These are phyloP conservation scores for Drosophila neonasuta DNA, from an alignment of 2,888 invertebrate species.

Conservation along the genomic window DNA sequence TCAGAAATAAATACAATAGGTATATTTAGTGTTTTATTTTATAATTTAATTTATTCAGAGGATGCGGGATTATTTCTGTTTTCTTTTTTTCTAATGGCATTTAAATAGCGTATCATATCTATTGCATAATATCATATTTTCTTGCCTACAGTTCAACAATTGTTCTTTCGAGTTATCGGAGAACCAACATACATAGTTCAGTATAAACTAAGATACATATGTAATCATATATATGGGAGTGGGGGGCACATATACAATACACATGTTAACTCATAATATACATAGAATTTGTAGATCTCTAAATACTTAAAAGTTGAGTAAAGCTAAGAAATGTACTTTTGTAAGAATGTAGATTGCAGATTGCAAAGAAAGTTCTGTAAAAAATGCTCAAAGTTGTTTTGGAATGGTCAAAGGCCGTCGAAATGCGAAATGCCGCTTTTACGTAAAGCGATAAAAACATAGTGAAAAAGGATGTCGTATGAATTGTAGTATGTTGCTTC, in stretches of 20 bases:
- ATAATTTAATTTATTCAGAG: constrained; percentile 74
- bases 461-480: not conserved
- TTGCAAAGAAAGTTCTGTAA: constrained; percentile 3
- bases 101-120: constrained; percentile 34
- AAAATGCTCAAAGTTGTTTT: constrained; percentile 30
- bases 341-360: constrained; percentile 17
- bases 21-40: constrained; percentile 36
- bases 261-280: constrained; percentile 21
- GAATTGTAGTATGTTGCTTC: constrained; percentile 44
- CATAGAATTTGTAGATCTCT: constrained; percentile 29
- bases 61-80: constrained; percentile 42
- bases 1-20: constrained; percentile 3
- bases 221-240: constrained; percentile 4
- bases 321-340: constrained; percentile 55
- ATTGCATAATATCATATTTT: constrained; percentile 61
- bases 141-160: constrained; percentile 33
- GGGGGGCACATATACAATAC: constrained; percentile 16
- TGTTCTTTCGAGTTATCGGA: constrained; percentile 26
- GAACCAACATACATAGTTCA: constrained; percentile 55
- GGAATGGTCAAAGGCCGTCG: constrained; percentile 35
- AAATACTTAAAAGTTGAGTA: constrained; percentile 59
- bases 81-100: constrained; percentile 42
- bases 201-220: constrained; percentile 30
- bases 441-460: constrained; percentile 1
- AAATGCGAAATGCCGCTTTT: constrained; percentile 5